These are phyloP conservation scores for Oscheius sp. DNA, from an alignment of 2,888 invertebrate species.

Conservation along the genomic window DNA sequence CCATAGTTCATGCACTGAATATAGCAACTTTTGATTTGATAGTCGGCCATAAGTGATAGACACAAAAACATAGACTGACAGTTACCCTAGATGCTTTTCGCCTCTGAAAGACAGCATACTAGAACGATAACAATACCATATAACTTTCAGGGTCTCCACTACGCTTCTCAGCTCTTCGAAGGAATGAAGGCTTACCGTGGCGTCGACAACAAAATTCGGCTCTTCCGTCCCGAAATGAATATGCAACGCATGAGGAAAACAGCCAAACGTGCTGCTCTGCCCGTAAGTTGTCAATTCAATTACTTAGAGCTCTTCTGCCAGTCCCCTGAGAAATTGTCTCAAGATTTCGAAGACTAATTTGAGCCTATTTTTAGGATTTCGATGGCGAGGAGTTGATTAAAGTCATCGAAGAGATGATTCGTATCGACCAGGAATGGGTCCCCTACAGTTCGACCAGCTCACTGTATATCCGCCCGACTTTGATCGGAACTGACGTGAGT, in stretches of 20 bases:
- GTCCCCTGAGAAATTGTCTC: constrained; percentile 5
- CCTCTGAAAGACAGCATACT: too few relatives aligned
- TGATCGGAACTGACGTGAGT: constrained; percentile 95
- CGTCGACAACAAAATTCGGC: constrained; percentile 87
- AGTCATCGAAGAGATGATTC: constrained; percentile 86
- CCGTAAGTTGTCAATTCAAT: constrained; percentile 75
- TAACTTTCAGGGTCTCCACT: constrained; percentile 68
- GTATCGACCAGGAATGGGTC: constrained; percentile 97
- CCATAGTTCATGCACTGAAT: too few relatives aligned
- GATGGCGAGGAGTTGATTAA: constrained; percentile 86
- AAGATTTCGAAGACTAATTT: constrained; percentile 26
- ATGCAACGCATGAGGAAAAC: constrained; percentile 91
- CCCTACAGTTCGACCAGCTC: constrained; percentile 87
- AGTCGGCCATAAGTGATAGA: too few relatives aligned
- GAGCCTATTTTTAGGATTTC: constrained; percentile 78
- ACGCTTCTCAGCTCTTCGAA: constrained; percentile 86
- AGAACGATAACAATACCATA: too few relatives aligned
- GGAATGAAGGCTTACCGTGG: constrained; percentile 97
- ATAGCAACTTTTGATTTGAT: too few relatives aligned
- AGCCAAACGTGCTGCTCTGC: constrained; percentile 86
- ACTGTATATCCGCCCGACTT: constrained; percentile 92
- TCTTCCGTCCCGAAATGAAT: constrained; percentile 95
- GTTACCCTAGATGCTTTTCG: too few relatives aligned
- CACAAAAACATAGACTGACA: too few relatives aligned
- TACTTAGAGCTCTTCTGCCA: constrained; percentile 5